Conservation (phyloP, 2,797 vertebrate genomes). For the Dicrostonyx torquatus region DNA sequence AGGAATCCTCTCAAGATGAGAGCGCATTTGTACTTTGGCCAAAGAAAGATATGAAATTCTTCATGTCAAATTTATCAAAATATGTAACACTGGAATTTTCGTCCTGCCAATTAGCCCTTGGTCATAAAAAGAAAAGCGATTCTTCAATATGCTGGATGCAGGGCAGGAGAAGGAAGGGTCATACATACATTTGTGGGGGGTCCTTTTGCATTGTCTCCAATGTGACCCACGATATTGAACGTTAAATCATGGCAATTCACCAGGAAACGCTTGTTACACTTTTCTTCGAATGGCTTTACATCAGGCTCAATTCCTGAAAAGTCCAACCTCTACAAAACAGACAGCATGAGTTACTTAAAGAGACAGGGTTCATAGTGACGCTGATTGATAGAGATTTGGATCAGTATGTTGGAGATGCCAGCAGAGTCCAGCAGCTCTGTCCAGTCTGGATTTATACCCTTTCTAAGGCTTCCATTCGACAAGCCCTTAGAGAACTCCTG, state of each 20-base stretch:
- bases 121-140: not conserved
- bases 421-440: not conserved
- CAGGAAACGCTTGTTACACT: slow-evolving; percentile 92
- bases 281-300: slow-evolving; percentile 96
- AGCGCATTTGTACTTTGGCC: not conserved
- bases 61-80: slow-evolving; percentile 17
- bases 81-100: not conserved
- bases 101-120: slow-evolving; percentile 11
- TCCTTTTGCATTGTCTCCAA: slow-evolving; percentile 90
- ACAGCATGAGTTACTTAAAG: slow-evolving; percentile 49
- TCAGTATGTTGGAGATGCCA: not conserved
- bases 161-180: slow-evolving; percentile 52
- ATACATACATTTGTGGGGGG: slow-evolving; percentile 92
- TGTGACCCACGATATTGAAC: slow-evolving; percentile 94
- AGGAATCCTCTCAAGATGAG: slow-evolving; percentile 21
- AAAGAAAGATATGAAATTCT: slow-evolving; percentile 49
- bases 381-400: not conserved
- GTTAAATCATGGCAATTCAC: slow-evolving; percentile 95
- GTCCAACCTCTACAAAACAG: slow-evolving; percentile 92
- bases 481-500: slow-evolving; percentile 41
- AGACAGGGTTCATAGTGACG: not conserved
- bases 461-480: not conserved
- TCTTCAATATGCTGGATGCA: slow-evolving; percentile 22
- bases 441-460: slow-evolving; percentile 22
- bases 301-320: slow-evolving; percentile 98